Evolutionary conservation across 2,797 vertebrate species (phyloP), one percentile per base, ranked within the genome.

Genomic region (Epinephelus malabaricus): DNA sequence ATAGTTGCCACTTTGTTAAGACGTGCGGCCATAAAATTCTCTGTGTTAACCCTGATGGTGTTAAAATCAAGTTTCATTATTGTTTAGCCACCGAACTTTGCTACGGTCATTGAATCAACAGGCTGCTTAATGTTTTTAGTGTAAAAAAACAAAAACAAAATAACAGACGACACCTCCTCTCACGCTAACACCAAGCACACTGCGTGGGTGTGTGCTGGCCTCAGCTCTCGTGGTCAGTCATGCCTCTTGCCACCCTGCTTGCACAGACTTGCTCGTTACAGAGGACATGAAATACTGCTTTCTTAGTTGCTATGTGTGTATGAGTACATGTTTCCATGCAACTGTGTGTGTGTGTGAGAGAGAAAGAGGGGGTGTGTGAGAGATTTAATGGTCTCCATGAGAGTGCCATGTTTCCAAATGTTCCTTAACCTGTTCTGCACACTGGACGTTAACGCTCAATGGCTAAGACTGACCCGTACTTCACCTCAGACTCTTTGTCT

Each of bases 261-360:
- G 73, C 74, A 69, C 73, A 56, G 65, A 83, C 73, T 49, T 70
- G 73, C 70, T 69, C 51, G 69, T 55, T 70, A 54, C 69, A 64
- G 59, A 45, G 51, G 47, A 69, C 71, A 61, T 68, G 40, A 80
- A 53, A 51, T 19, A 38, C 64, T 61, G 23, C 69, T 74, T 62
- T 71, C 53, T 70, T 51, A 43, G 75, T 83, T 67, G 49, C 76
- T 58, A 21, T 69, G 61, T 69, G 50, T 68, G 23, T 50, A 43
- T 63, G 46, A 66, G 43, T 55, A 60, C n/a, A 53, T 46, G 78
- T 88, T 81, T 91, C 80, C 66, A 84, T 51, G 79, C 76, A 73
- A 76, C 81, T 75, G 69, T 30, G 60, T 21, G 55, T 21, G 55
- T 51, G 53, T n/a, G 60, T 27, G 49, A 38, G 53, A 30, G 50